Evolutionary conservation across 2,797 vertebrate genomes (phyloP).

Genomic region (Lateolabrax maculatus): DNA sequence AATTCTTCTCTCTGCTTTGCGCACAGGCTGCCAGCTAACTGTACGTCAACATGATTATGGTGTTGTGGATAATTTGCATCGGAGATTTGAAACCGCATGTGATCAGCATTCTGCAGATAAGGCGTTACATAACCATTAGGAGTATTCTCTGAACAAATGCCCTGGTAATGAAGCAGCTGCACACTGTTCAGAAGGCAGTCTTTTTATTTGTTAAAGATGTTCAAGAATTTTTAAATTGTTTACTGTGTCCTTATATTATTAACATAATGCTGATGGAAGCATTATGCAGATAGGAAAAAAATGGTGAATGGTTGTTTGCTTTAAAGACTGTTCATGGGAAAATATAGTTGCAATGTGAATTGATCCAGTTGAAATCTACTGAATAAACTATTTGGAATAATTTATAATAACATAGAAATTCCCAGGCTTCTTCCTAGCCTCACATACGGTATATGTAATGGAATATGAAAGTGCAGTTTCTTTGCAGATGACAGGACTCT

Average conservation of each 20-base stretch:
- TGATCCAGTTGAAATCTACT: background rate
- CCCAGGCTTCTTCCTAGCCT: background rate
- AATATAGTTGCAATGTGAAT: background rate
- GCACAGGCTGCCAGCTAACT: conserved; percentile 25
- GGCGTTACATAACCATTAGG: conserved; percentile 35
- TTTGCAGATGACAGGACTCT: background rate
- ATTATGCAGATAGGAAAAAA: background rate
- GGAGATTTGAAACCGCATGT: conserved; percentile 40
- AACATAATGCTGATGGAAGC: background rate
- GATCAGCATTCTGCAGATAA: conserved; percentile 56
- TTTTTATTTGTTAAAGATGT: conserved; percentile 9
- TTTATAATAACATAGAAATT: too few relatives aligned
- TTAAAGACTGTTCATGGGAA: background rate
- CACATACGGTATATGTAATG: background rate
- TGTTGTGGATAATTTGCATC: conserved; percentile 45
- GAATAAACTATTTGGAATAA: too few relatives aligned
- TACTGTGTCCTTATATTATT: background rate
- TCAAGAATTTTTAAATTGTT: background rate
- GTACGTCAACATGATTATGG: conserved; percentile 61
- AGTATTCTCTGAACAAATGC: background rate
- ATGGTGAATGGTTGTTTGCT: background rate
- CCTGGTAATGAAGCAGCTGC: conserved; percentile 13
- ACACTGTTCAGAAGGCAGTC: background rate
- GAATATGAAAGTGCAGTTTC: background rate
- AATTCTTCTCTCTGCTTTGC: background rate